These are phyloP conservation scores for Digitonthophagus gazella DNA, from an alignment of 2,888 invertebrate genomes.

Conservation along the genomic window DNA sequence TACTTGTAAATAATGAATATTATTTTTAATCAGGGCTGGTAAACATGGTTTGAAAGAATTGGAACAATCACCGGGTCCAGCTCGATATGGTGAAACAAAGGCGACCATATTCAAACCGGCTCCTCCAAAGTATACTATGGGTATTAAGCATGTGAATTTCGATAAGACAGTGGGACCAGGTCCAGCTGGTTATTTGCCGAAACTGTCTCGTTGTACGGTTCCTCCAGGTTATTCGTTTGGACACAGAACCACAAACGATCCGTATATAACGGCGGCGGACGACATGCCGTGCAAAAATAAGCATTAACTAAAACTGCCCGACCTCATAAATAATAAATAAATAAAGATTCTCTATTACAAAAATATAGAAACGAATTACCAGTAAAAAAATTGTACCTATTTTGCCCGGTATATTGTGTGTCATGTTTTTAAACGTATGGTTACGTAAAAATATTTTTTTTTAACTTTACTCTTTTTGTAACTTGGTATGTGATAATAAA, in stretches of 20 bases:
- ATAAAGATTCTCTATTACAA: too few species aligned
- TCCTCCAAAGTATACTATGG: slow-evolving; percentile 44
- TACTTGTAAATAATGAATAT: background rate
- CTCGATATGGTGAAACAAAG: slow-evolving; percentile 43
- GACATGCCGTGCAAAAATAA: slow-evolving; percentile 52
- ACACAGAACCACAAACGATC: slow-evolving; percentile 57
- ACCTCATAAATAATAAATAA: slow-evolving; percentile 18
- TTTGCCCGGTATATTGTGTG: background rate
- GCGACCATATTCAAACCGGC: slow-evolving; percentile 41
- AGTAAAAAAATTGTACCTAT: background rate
- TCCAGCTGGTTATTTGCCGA: slow-evolving; percentile 57
- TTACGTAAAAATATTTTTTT: too few species aligned
- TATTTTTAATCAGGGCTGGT: slow-evolving; percentile 26
- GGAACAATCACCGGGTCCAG: slow-evolving; percentile 51
- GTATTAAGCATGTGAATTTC: slow-evolving; percentile 32
- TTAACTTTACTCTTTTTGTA: background rate
- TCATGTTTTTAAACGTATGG: background rate
- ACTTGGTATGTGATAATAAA: slow-evolving; percentile 1
- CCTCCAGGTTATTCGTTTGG: slow-evolving; percentile 62
- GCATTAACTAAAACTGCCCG: too few species aligned
- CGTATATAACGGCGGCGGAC: slow-evolving; percentile 61
- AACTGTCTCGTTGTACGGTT: slow-evolving; percentile 47
- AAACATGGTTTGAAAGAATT: slow-evolving; percentile 25
- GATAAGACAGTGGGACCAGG: slow-evolving; percentile 51
- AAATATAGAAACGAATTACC: slow-evolving; percentile 7